These are phyloP conservation scores for Sarotherodon lohbergeri DNA, from an alignment of 2,113 vertebrate species.

Conservation along the genomic window DNA sequence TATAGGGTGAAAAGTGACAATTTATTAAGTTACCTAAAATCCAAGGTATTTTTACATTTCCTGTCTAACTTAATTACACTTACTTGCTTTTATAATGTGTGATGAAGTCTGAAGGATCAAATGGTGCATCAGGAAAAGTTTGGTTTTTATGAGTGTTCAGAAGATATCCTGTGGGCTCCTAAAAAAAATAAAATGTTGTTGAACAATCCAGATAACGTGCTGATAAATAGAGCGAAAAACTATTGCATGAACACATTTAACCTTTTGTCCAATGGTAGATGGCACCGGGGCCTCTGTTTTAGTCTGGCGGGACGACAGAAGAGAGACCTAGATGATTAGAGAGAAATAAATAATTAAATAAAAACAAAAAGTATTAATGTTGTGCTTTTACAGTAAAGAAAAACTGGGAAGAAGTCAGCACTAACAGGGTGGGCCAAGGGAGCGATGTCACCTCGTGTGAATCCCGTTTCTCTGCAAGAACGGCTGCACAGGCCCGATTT, in stretches of 20 bases:
- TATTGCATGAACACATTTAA: not conserved
- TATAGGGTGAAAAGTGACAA: not conserved
- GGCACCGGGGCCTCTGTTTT: not conserved
- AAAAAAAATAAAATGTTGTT: not conserved
- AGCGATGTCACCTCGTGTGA: conserved; percentile 22
- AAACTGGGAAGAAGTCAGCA: not conserved
- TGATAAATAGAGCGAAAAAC: not conserved
- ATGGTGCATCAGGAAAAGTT: not conserved
- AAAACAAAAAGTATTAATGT: not conserved
- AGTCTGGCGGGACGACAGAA: not conserved
- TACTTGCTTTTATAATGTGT: conserved; percentile 51
- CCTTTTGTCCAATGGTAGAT: conserved; percentile 29
- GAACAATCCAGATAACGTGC: not conserved
- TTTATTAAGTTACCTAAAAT: not conserved
- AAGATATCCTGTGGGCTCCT: conserved; percentile 47
- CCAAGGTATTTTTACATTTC: not conserved
- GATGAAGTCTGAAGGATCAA: conserved; percentile 36
- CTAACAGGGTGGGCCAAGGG: conserved; percentile 38
- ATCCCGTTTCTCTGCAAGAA: conserved; percentile 41
- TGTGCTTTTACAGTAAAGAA: not conserved
- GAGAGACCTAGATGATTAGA: conserved; percentile 9
- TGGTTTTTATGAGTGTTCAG: conserved; percentile 28
- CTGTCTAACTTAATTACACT: not conserved
- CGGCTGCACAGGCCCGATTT: not conserved
- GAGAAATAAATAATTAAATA: not conserved